These are phyloP conservation scores for Rallus limicola DNA, from an alignment of 2,113 vertebrate genomes.

Conservation along the genomic window DNA sequence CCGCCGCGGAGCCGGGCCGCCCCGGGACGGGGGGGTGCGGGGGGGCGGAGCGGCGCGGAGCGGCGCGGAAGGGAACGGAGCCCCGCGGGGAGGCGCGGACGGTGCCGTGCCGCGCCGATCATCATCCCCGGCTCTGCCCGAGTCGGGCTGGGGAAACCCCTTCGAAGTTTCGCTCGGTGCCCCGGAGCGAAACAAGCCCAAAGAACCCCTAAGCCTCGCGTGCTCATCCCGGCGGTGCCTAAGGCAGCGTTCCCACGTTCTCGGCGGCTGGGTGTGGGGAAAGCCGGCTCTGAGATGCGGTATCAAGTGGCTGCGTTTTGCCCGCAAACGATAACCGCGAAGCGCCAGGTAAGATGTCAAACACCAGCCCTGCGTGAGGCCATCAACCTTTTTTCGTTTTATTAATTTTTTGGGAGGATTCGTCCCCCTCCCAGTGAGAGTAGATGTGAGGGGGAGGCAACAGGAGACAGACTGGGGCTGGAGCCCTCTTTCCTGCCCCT, in stretches of 20 bases:
- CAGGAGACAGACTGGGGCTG: neutral
- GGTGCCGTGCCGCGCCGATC: neutral
- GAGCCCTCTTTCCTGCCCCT: neutral
- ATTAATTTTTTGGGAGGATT: neutral
- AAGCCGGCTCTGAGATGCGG: rapidly evolving
- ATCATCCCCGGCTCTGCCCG: neutral
- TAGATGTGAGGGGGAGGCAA: neutral
- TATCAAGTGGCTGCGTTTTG: neutral
- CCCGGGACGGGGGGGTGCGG: neutral
- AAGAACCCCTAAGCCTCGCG: rapidly evolving
- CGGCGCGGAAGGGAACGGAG: neutral
- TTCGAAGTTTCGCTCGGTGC: neutral
- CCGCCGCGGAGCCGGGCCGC: conserved; percentile 11
- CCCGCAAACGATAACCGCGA: rapidly evolving
- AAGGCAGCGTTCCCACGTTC: neutral
- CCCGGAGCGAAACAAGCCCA: neutral
- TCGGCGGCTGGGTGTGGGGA: neutral
- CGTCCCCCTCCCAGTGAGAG: neutral
- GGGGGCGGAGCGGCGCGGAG: neutral
- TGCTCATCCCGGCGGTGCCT: rapidly evolving
- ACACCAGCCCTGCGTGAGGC: neutral
- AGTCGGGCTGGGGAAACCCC: neutral
- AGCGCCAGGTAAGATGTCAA: neutral
- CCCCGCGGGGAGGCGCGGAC: neutral
- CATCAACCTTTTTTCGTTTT: neutral